Conservation (phyloP, 2,888 invertebrate species). For the Andrena flavipes region DNA sequence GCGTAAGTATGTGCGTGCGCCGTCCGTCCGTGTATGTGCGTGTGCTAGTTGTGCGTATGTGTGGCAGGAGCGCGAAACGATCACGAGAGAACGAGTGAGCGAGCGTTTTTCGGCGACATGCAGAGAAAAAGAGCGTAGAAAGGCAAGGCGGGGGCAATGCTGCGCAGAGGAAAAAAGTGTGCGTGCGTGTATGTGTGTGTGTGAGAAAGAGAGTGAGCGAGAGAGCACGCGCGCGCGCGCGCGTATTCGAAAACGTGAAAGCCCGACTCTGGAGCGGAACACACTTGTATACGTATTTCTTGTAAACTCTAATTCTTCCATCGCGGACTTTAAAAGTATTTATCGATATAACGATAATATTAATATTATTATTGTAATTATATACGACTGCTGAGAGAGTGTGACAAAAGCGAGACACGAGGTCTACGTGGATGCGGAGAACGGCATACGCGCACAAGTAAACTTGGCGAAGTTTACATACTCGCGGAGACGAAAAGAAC, state of each 20-base stretch:
- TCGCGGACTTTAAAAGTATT: conserved; percentile 85
- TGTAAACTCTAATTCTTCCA: conserved; percentile 88
- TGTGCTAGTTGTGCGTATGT: neutral
- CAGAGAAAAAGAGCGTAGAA: neutral
- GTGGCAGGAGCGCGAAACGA: neutral
- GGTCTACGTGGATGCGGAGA: conserved; percentile 71
- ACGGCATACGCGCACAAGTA: conserved; percentile 52
- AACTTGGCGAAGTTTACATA: conserved; percentile 46
- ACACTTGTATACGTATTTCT: conserved; percentile 92
- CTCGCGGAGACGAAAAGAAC: conserved; percentile 67
- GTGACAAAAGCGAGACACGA: conserved; percentile 78
- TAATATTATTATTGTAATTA: conserved; percentile 85
- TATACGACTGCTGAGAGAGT: conserved; percentile 84
- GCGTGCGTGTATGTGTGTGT: neutral
- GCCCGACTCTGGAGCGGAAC: conserved; percentile 73
- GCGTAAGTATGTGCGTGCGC: conserved; percentile 5
- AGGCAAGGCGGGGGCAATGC: neutral
- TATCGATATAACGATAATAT: conserved; percentile 84
- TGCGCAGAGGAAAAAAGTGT: neutral
- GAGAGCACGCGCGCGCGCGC: conserved; percentile 57
- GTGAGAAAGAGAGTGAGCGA: conserved; percentile 27
- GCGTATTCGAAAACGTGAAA: conserved; percentile 54
- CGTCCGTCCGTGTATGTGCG: conserved; percentile 12
- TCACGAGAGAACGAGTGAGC: neutral
- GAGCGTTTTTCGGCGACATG: neutral